Conservation (phyloP, 1,140 invertebrate species). For the Sitodiplosis mosellana region DNA sequence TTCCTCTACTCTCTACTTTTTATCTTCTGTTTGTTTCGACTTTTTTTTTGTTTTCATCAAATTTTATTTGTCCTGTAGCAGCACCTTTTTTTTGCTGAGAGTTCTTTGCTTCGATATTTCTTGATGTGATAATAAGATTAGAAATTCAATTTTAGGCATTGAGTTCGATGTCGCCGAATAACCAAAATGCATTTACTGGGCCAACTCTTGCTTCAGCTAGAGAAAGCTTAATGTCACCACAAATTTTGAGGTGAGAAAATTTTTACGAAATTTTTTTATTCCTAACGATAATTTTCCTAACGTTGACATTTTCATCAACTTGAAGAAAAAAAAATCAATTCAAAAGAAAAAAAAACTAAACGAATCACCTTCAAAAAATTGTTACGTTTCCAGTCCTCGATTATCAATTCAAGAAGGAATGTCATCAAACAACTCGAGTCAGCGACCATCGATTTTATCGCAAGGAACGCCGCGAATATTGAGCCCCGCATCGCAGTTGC, state of each 20-base stretch:
- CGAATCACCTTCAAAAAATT: neutral
- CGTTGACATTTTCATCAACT: no score
- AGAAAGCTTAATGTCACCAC: constrained; percentile 40
- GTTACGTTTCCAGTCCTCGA: constrained; percentile 3
- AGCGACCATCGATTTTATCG: constrained; percentile 20
- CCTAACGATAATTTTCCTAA: neutral
- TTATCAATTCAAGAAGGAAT: constrained; percentile 17
- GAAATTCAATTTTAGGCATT: constrained; percentile 34
- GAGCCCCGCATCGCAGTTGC: constrained; percentile 16
- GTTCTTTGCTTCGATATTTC: no score
- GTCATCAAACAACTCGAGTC: constrained; percentile 16
- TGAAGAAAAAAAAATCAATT: no score
- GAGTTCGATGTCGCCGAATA: constrained; percentile 39
- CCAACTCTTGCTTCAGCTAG: constrained; percentile 41
- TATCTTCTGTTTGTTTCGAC: no score
- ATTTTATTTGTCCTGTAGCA: no score
- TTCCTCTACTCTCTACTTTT: no score
- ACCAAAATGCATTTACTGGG: constrained; percentile 30
- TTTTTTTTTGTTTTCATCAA: no score
- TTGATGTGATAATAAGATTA: neutral
- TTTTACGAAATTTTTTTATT: neutral
- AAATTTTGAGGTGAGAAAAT: constrained; percentile 14
- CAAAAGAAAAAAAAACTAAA: no score
- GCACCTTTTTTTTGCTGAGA: no score
- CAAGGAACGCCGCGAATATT: constrained; percentile 19